Base-by-base conservation (phyloP, 2,797 vertebrate genomes). In the Acestrorhynchus altus region DNA sequence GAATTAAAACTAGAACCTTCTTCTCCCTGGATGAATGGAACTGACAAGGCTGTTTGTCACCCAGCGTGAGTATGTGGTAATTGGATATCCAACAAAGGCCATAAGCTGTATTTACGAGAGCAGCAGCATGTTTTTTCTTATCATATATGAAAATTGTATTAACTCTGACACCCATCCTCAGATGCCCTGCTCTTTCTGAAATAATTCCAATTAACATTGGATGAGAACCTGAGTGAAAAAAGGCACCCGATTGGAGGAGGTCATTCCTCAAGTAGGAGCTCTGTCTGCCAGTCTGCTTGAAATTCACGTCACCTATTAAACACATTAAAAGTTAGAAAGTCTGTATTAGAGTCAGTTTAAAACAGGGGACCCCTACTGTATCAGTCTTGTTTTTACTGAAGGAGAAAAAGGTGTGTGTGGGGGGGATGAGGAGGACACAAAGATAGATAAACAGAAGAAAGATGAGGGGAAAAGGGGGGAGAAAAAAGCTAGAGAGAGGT, bases 271-370 rank as follows among this genome's bases (percentile, higher is more conserved):
- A 13, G 47, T 60, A n/a, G 8, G 57, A 22, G 39, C 20, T 52
- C 16, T 35, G 15, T 40, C 46, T 11, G 10, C 15, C 8, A 15
- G 11, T 22, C 46, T 47, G 44, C 1, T 73, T 54, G 15, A 47
- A 26, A 66, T 60, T 69, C 44, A 47, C 42, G 68, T 39, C 12
- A 15, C 7, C 6, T 72, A 11, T 61, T 61, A 59, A 59, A 40
- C 52, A 20, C 22, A 56, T 64, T 72, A 54, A 82, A 64, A 60
- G 22, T n/a, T 65, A 75, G 26, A 72, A 44, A 40, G 61, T 6
- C 61, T 16, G 60, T 16, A 74, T 26, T 6, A 5, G 59, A 20
- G 60, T n/a, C 31, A 28, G 20, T 60, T 74, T 83, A 74, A 78
- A 60, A 76, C 66, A 26, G 56, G 49, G 42, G 66, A 63, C 72